Conservation (phyloP, 2,888 invertebrate species). For the Desoria tigrina region DNA sequence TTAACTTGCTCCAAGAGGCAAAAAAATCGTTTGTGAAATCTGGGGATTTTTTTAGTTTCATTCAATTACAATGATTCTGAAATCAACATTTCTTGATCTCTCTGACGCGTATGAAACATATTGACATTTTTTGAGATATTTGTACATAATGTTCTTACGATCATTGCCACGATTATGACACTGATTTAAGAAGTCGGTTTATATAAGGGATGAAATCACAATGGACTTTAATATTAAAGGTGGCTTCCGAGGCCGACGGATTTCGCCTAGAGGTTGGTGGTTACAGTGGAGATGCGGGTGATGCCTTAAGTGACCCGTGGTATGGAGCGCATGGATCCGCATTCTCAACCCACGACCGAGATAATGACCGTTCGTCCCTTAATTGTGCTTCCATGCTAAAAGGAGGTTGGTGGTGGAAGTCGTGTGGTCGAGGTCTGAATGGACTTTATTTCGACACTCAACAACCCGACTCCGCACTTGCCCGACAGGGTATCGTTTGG, state of each 20-base stretch:
- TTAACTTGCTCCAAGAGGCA: too few species aligned
- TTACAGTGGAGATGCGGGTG: conserved; percentile 86
- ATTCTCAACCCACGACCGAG: conserved; percentile 89
- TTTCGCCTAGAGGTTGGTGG: conserved; percentile 90
- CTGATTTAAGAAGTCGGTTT: too few species aligned
- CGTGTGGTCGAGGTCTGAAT: conserved; percentile 85
- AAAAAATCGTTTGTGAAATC: too few species aligned
- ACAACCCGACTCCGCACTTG: conserved; percentile 54
- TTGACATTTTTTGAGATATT: too few species aligned
- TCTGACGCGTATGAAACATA: too few species aligned
- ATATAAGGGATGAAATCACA: too few species aligned
- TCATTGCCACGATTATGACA: too few species aligned
- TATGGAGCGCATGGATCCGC: conserved; percentile 91
- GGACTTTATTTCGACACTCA: conserved; percentile 80
- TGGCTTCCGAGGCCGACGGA: conserved; percentile 86
- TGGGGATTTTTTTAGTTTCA: too few species aligned
- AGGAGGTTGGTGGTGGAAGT: conserved; percentile 96
- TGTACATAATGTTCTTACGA: too few species aligned
- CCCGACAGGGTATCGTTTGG: conserved; percentile 77
- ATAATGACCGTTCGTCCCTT: conserved; percentile 84
- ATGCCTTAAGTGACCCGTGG: conserved; percentile 90
- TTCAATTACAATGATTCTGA: too few species aligned
- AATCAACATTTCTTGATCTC: too few species aligned
- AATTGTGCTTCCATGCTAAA: conserved; percentile 92
- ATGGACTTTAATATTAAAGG: conserved; percentile 62